Percentiles rank a stretch among this genome's conserved stretches.
Evolutionary conservation across 2,113 vertebrate genomes (phyloP).

Genomic region (Cacatua alba): DNA sequence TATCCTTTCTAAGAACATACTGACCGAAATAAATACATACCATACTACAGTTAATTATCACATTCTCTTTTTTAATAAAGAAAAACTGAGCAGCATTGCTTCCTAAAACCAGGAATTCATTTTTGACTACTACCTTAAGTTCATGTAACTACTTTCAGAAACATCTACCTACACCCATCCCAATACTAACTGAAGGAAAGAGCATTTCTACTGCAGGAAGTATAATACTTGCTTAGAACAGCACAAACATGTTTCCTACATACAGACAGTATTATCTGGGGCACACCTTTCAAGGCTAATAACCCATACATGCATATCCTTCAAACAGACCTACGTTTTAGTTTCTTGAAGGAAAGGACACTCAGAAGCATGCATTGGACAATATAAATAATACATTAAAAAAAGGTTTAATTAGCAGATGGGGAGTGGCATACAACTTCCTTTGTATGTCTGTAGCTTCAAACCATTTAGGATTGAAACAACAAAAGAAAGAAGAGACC

Average conservation of each 20-base stretch:
- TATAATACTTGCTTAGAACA: not conserved
- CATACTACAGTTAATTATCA: not conserved
- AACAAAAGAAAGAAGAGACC: not conserved
- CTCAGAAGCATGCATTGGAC: not conserved
- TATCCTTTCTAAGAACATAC: not conserved
- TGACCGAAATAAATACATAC: not conserved
- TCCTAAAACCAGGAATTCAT: not conserved
- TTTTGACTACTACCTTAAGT: not conserved
- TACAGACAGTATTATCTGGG: not conserved
- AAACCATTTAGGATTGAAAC: not conserved
- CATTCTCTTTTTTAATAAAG: not conserved
- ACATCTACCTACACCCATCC: not conserved
- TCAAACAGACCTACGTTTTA: not conserved
- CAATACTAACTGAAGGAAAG: not conserved
- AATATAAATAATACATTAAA: not conserved
- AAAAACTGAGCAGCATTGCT: not conserved
- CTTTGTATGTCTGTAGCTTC: not conserved
- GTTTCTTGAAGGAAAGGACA: not conserved
- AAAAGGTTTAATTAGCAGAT: not conserved
- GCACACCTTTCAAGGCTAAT: not conserved
- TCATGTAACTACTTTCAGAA: not conserved
- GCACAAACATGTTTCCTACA: not conserved
- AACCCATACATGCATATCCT: not conserved
- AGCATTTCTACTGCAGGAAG: not conserved
- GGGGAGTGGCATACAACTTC: not conserved